Percentiles rank a stretch among this genome's conserved stretches.
These are phyloP conservation scores for Allygus modestus DNA, from an alignment of 2,888 invertebrate genomes.

Conservation along the genomic window DNA sequence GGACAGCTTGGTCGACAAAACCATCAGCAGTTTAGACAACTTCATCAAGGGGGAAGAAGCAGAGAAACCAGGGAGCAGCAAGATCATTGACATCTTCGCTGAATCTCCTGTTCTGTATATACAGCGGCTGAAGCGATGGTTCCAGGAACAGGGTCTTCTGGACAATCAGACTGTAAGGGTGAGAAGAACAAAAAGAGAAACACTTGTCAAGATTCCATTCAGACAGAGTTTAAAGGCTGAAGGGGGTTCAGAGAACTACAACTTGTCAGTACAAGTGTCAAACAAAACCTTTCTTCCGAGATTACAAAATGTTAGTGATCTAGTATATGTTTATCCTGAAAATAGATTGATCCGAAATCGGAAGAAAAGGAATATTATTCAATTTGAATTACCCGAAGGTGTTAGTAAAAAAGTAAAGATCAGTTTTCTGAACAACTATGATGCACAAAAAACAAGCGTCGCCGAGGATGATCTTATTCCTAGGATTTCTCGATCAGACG, in stretches of 20 bases:
- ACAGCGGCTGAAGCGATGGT: slow-evolving; percentile 39
- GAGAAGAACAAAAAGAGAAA: background rate
- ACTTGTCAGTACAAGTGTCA: background rate
- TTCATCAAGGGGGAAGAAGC: background rate
- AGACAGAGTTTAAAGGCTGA: background rate
- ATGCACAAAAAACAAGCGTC: background rate
- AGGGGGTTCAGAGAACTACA: background rate
- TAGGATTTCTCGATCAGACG: background rate
- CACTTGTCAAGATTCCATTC: background rate
- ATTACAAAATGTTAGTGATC: background rate
- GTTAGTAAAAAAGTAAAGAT: background rate
- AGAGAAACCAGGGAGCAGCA: background rate
- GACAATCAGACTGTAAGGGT: background rate
- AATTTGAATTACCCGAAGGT: background rate
- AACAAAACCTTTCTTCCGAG: background rate
- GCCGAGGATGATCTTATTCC: background rate
- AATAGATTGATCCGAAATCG: background rate
- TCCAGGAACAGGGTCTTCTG: background rate
- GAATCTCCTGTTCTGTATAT: slow-evolving; percentile 22
- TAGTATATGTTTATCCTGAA: background rate
- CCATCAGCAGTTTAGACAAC: background rate
- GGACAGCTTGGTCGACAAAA: slow-evolving; percentile 14
- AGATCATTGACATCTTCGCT: slow-evolving; percentile 5
- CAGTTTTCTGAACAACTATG: background rate
- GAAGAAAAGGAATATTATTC: background rate